Evolutionary conservation across 2,888 invertebrate genomes (phyloP), one percentile per base, ranked within the genome.

Genomic region (Neoitamus cyanurus): DNA sequence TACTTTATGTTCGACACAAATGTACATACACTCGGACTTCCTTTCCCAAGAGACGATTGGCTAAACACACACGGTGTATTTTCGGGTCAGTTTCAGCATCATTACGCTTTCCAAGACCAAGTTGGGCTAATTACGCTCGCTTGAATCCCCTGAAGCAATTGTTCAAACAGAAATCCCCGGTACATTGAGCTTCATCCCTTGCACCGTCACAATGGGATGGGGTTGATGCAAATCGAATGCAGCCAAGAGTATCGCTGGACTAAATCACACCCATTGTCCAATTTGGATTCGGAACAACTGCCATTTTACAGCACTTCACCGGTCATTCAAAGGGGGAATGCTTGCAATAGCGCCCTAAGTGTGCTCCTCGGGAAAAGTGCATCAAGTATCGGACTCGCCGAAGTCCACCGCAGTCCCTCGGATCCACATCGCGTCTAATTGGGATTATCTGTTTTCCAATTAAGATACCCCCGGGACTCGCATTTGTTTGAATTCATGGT

Each of bases 381-480:
- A 58, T 9, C 9, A 6, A 13, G 13, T 48, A 9, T 20, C 9
- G 48, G 20, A 48, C 9, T 48, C 5, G 48, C 36, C 72, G 15
- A 72, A 34, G 11, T 31, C 70, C 5, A 6, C n/a, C n/a, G 6
- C 30, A 48, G 20, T 48, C 13, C 70, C 13, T 31, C 30, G 70
- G 70, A 31, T 70, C 15, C 68, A 68, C 20, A 68, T 70, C n/a
- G n/a, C 9, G 34, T 36, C 36, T 36, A 73, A 73, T 36, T 34
- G 75, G 42, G 42, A 75, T 75, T 75, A 75, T 75, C 73, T 31
- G 36, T 36, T 73, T 37, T 73, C 20, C 73, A n/a, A 36, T 73
- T 72, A 73, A 37, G 73, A 73, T n/a, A 30, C 34, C 73, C 73
- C 34, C 20, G 36, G 34, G 37, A 73, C 15, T 73, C 73, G 31